phyloP scores from a whole-genome alignment of 1,140 invertebrate species.

The Drosophila orena region DNA sequence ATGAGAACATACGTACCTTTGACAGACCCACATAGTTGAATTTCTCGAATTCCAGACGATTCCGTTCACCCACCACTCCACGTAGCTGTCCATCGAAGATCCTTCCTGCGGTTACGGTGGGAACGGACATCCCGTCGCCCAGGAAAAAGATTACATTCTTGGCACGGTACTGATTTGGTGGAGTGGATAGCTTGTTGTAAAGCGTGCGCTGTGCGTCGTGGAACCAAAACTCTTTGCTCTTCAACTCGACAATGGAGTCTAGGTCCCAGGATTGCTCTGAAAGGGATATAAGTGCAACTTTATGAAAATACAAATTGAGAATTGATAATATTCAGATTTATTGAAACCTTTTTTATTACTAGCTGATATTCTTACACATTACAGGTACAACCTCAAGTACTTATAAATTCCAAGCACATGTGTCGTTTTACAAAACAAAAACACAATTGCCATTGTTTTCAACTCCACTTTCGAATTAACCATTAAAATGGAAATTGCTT shows the following conservation, averaged over 20 bases:
- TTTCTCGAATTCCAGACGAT: conserved; percentile 89
- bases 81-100: conserved; percentile 88
- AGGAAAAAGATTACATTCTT: conserved; percentile 91
- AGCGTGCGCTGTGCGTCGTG: conserved; percentile 65
- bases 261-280: conserved; percentile 59
- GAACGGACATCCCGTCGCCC: conserved; percentile 92
- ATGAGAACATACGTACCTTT: conserved; percentile 86
- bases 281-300: background rate
- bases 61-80: conserved; percentile 88
- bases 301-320: no score
- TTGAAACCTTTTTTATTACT: background rate
- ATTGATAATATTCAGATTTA: no score
- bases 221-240: conserved; percentile 71
- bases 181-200: conserved; percentile 54
- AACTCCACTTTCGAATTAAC: conserved; percentile 30
- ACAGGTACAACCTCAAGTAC: conserved; percentile 16
- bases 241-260: conserved; percentile 36
- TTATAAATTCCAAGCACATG: conserved; percentile 22
- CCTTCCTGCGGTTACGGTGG: conserved; percentile 90
- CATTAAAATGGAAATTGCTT: conserved; percentile 25
- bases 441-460: conserved; percentile 12
- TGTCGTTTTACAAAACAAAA: conserved; percentile 13
- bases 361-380: conserved; percentile 1
- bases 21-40: conserved; percentile 90
- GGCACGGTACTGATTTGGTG: conserved; percentile 85